Evolutionary conservation across 2,113 vertebrate species (phyloP).

Genomic region (Oostethus manadensis): DNA sequence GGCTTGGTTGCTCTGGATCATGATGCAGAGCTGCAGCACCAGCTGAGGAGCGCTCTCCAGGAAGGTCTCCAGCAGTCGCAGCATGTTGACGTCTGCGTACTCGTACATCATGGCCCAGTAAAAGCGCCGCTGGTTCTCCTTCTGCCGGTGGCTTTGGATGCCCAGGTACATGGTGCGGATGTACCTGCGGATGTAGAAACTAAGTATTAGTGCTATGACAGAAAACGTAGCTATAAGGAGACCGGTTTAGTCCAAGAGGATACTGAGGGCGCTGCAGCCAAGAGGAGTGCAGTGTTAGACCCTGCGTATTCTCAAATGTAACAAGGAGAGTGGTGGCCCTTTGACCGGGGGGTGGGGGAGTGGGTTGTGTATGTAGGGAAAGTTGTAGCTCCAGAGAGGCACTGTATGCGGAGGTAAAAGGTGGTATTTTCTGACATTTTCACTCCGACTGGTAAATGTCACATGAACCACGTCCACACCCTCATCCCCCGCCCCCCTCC

Average conservation of each 20-base stretch:
- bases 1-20: constrained; percentile 98
- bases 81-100: constrained; percentile 98
- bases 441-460: constrained; percentile 67
- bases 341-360: constrained; percentile 20
- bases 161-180: constrained; percentile 98
- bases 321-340: constrained; percentile 2
- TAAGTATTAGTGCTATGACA: too few species aligned
- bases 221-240: neutral
- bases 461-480: constrained; percentile 56
- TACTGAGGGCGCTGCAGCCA: neutral
- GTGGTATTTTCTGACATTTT: constrained; percentile 74
- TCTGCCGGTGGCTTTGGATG: constrained; percentile 93
- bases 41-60: constrained; percentile 98
- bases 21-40: constrained; percentile 99
- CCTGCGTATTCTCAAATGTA: neutral
- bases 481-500: too few species aligned
- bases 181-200: constrained; percentile 73
- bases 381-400: constrained; percentile 49
- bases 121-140: constrained; percentile 97
- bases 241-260: too few species aligned
- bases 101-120: constrained; percentile 99
- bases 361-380: constrained; percentile 37
- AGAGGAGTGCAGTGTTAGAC: neutral
- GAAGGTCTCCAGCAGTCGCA: constrained; percentile 97
- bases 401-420: constrained; percentile 60